These are phyloP conservation scores for Rhagophthalmus giganteus DNA, from an alignment of 2,888 invertebrate species.

Conservation along the genomic window DNA sequence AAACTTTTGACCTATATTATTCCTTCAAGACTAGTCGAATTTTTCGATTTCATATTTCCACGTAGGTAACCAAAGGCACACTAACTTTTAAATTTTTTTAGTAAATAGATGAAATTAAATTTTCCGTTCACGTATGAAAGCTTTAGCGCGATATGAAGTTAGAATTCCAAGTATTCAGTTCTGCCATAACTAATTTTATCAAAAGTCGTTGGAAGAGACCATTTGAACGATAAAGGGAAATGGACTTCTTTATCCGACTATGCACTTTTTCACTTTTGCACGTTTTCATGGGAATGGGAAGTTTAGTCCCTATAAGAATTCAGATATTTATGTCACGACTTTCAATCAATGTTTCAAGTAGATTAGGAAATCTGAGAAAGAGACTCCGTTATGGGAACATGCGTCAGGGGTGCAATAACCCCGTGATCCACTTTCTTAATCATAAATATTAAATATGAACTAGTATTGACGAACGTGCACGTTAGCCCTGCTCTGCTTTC, in stretches of 20 bases:
- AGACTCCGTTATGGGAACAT: constrained; percentile 12
- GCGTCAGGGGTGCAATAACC: constrained; percentile 35
- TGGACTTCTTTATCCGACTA: not conserved
- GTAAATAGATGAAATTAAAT: constrained; percentile 8
- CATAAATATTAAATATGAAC: constrained; percentile 34
- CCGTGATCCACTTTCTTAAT: constrained; percentile 34
- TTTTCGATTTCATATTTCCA: too few relatives aligned
- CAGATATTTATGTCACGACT: constrained; percentile 2
- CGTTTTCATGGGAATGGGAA: not conserved
- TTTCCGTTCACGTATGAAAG: constrained; percentile 10
- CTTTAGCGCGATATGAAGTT: constrained; percentile 15
- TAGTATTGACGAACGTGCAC: constrained; percentile 26
- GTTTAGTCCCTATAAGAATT: not conserved
- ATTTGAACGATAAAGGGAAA: not conserved
- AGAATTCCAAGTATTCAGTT: constrained; percentile 10
- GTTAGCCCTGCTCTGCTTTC: constrained; percentile 9
- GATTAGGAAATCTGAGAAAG: constrained; percentile 12
- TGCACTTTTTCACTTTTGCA: not conserved
- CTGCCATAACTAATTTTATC: constrained; percentile 11
- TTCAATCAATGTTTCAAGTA: constrained; percentile 9
- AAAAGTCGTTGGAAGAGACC: not conserved
- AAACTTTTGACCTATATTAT: too few relatives aligned
- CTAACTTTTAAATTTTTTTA: constrained; percentile 14
- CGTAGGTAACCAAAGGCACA: too few relatives aligned
- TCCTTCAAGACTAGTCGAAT: too few relatives aligned